phyloP scores from a whole-genome alignment of 2,113 vertebrate genomes.

The Xyliphius kryptos region DNA sequence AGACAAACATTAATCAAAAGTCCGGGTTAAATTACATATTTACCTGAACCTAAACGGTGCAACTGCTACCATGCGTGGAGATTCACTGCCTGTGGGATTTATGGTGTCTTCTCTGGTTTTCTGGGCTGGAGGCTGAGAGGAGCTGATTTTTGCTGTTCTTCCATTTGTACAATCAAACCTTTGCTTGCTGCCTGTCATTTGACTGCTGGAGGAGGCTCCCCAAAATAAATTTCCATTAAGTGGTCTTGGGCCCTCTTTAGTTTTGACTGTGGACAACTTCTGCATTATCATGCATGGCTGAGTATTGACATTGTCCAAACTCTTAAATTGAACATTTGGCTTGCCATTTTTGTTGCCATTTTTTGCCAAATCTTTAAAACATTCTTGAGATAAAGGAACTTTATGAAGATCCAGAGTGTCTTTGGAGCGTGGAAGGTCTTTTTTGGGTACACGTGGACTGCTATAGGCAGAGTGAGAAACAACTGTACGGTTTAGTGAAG shows the following conservation, averaged over 20 bases:
- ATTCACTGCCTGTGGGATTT: conserved; percentile 45
- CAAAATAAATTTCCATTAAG: conserved; percentile 56
- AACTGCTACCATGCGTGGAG: conserved; percentile 58
- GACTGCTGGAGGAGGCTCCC: conserved; percentile 10
- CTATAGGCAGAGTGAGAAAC: conserved; percentile 61
- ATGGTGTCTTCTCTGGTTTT: conserved; percentile 30
- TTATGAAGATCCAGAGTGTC: conserved; percentile 55
- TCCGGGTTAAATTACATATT: conserved; percentile 34
- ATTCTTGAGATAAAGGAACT: conserved; percentile 46
- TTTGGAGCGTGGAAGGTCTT: conserved; percentile 48
- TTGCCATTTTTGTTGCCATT: conserved; percentile 63
- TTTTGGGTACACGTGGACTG: conserved; percentile 59
- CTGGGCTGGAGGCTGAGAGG: conserved; percentile 32
- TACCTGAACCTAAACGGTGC: conserved; percentile 68
- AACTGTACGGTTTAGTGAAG: conserved; percentile 29
- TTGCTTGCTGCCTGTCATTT: conserved; percentile 3
- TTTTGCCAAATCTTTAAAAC: conserved; percentile 48
- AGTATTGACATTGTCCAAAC: conserved; percentile 49
- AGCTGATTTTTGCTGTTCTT: conserved; percentile 31
- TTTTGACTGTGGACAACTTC: conserved; percentile 14
- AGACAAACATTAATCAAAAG: background rate
- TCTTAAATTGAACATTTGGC: conserved; percentile 50
- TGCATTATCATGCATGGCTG: conserved; percentile 6
- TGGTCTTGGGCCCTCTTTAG: conserved; percentile 40
- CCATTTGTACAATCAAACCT: conserved; percentile 24